Conservation (phyloP, 2,888 invertebrate species). For the Auanema freiburgensis region DNA sequence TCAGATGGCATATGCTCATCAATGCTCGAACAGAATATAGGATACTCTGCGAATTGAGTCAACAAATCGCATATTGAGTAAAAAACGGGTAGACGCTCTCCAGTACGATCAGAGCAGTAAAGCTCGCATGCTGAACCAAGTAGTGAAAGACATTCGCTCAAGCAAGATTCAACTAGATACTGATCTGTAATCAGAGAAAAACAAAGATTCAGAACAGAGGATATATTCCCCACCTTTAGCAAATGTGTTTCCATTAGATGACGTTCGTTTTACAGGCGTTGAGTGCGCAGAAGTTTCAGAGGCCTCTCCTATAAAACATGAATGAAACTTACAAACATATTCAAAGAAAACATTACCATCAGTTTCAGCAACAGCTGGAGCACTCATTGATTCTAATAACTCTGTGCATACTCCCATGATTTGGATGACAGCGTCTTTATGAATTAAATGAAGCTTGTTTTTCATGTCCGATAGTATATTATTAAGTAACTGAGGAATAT, state of each 20-base stretch:
- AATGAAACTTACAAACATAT: not conserved
- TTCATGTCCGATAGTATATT: no score
- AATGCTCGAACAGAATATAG: constrained; percentile 47
- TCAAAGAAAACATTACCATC: not conserved
- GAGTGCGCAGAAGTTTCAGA: not conserved
- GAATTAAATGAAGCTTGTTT: no score
- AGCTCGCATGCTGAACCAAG: constrained; percentile 28
- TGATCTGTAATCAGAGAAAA: constrained; percentile 61
- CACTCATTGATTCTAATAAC: not conserved
- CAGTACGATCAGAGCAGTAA: constrained; percentile 9
- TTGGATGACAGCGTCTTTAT: not conserved
- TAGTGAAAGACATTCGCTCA: constrained; percentile 41
- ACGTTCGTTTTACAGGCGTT: not conserved
- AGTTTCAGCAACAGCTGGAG: constrained; percentile 3
- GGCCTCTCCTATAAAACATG: not conserved
- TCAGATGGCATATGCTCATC: constrained; percentile 5
- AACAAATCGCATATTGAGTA: constrained; percentile 23
- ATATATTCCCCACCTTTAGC: not conserved
- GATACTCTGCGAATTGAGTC: constrained; percentile 57
- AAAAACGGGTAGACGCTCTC: not conserved
- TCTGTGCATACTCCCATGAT: not conserved
- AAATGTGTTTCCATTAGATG: not conserved
- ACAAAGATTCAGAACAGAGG: no score
- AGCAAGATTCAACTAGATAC: constrained; percentile 51
- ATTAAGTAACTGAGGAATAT: constrained; percentile 43